Percentiles rank a stretch among this genome's conserved stretches.
phyloP scores from a whole-genome alignment of 1,140 invertebrate genomes.

The Paraescarpia echinospica region DNA sequence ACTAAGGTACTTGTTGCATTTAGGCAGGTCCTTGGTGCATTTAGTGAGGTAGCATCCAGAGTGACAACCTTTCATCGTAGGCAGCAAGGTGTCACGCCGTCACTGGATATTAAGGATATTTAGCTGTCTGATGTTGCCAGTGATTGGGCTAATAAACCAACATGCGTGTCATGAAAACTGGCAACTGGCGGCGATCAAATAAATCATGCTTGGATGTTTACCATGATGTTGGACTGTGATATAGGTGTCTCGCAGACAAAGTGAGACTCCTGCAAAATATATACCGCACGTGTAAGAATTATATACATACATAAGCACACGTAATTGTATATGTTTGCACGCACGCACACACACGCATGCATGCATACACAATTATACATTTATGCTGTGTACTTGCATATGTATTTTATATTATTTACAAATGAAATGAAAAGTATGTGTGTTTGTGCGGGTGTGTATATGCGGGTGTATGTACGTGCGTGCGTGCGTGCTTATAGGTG shows the following conservation, averaged over 20 bases:
- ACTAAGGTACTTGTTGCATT: too few relatives aligned
- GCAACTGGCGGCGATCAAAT: not conserved
- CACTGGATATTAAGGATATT: not conserved
- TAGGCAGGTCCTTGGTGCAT: too few relatives aligned
- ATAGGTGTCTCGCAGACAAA: not conserved
- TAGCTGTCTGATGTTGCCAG: not conserved
- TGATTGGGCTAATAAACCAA: not conserved
- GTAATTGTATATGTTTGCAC: not conserved
- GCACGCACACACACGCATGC: not conserved
- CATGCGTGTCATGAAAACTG: not conserved
- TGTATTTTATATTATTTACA: too few relatives aligned
- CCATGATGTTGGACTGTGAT: not conserved
- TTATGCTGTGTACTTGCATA: not conserved
- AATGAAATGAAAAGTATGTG: too few relatives aligned
- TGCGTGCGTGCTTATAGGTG: too few relatives aligned
- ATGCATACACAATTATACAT: slow-evolving; percentile 3
- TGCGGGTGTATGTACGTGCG: too few relatives aligned
- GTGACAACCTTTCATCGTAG: not conserved
- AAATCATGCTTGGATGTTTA: not conserved
- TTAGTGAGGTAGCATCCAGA: too few relatives aligned
- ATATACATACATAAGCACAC: not conserved
- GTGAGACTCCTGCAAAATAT: not conserved
- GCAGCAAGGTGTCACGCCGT: not conserved
- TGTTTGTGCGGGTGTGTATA: too few relatives aligned
- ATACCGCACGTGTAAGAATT: not conserved